These are phyloP conservation scores for Acanthisitta chloris DNA, from an alignment of 2,113 vertebrate species.

Conservation along the genomic window DNA sequence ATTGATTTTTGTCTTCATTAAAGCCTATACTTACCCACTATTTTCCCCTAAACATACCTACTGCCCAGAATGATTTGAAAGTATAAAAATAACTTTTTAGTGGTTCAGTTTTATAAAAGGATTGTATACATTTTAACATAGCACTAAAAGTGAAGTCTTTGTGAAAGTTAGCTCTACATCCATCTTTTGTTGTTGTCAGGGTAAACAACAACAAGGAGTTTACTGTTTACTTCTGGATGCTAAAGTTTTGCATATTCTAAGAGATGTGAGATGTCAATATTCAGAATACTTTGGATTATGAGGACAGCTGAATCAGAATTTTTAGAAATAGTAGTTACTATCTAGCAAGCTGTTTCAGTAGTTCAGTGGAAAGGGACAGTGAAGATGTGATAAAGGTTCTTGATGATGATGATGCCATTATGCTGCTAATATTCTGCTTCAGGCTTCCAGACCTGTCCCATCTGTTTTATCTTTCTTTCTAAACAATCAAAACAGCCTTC, in stretches of 20 bases:
- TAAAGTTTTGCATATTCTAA: background rate
- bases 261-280: background rate
- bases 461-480: background rate
- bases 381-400: background rate
- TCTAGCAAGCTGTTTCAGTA: background rate
- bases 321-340: background rate
- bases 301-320: background rate
- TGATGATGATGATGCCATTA: background rate
- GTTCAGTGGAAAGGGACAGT: background rate
- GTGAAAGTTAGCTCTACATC: background rate
- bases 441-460: background rate
- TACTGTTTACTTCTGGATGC: background rate
- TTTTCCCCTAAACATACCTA: background rate
- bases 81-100: background rate
- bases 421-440: background rate
- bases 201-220: background rate
- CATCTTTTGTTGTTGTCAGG: background rate
- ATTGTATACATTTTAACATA: background rate
- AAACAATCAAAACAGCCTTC: background rate
- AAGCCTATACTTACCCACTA: background rate
- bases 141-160: background rate
- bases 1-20: constrained; percentile 9
- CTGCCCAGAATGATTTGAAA: background rate
- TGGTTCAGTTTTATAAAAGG: background rate
- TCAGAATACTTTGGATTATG: background rate